Base-by-base conservation (phyloP, 2,797 vertebrate genomes). In the Choloepus didactylus region DNA sequence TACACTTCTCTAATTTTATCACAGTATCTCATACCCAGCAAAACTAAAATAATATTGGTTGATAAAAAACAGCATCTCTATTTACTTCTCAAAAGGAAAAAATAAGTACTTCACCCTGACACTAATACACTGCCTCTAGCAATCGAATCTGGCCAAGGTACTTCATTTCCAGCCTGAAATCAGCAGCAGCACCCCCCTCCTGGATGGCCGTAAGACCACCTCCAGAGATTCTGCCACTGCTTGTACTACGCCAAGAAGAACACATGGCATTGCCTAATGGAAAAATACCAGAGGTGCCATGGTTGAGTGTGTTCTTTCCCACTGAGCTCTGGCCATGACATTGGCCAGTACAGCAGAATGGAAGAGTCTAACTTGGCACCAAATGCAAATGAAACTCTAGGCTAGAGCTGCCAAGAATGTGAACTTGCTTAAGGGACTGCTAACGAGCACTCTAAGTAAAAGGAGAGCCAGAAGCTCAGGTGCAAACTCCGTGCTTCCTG, bases 1-100 rank as follows among this genome's bases (percentile, higher is more conserved):
- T 77, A 81, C 1, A 81, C 7, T 18, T 59, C 54, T 69, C 25
- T 76, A 60, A 75, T 75, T 95, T 95, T 82, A 46, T 8, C 79
- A 64, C 12, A 46, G n/a, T 73, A 87, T 64, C 49, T 92, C 66
- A 89, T 41, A 91, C 5, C 19, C 27, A 82, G 60, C 19, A 92
- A 85, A 35, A 88, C 54, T 49, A 90, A 81, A 83, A 93, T 86
- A 41, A 56, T 62, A 89, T 67, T 85, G 62, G 35, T 62, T 87
- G 67, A 16, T 64, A 84, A 84, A 80, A 64, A 80, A 64, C 51
- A 88, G n/a, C 72, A 89, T 64, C 31, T 87, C 69, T 69, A 9
- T 38, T 59, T 72, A 94, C 44, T 69, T 87, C 77, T 46, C 19
- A 80, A 59, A 82, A 85, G 54, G 46, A 38, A 89, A 86, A 83